A percentile compares a stretch with the other conserved stretches of the same genome.
Conservation (phyloP, 2,113 vertebrate genomes). For the Murina feae region DNA sequence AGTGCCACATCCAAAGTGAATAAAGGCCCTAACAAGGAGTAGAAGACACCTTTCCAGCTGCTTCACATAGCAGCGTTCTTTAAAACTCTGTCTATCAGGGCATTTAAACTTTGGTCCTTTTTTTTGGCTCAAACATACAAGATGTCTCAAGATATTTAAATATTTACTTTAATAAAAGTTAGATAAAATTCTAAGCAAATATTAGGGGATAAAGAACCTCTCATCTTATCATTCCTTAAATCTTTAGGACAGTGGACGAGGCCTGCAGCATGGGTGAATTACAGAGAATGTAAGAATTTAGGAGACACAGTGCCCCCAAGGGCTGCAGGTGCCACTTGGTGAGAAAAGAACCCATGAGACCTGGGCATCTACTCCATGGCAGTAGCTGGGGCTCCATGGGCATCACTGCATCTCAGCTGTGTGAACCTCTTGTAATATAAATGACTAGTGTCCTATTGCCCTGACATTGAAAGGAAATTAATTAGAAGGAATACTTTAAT, state of each 20-base stretch:
- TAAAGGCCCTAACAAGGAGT: not conserved
- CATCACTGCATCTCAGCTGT: not conserved
- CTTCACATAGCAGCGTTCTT: not conserved
- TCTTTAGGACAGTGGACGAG: not conserved
- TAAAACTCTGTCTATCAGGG: not conserved
- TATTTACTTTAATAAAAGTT: not conserved
- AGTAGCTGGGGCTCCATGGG: accelerated
- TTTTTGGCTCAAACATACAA: not conserved
- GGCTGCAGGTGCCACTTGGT: too few relatives aligned
- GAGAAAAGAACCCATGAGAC: not conserved
- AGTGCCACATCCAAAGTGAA: not conserved
- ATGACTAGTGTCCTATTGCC: too few relatives aligned
- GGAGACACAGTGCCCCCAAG: not conserved
- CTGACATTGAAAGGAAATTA: too few relatives aligned
- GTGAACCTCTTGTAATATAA: not conserved
- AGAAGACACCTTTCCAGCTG: not conserved
- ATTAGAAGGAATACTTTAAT: too few relatives aligned
- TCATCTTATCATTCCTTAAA: not conserved
- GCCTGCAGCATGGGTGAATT: not conserved
- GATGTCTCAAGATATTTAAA: not conserved
- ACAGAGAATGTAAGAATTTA: not conserved
- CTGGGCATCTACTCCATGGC: accelerated
- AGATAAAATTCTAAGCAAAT: not conserved
- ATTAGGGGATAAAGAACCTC: not conserved
- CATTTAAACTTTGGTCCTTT: not conserved